Base-by-base conservation (phyloP, 2,888 invertebrate genomes). In the Coecobrya sp. region DNA sequence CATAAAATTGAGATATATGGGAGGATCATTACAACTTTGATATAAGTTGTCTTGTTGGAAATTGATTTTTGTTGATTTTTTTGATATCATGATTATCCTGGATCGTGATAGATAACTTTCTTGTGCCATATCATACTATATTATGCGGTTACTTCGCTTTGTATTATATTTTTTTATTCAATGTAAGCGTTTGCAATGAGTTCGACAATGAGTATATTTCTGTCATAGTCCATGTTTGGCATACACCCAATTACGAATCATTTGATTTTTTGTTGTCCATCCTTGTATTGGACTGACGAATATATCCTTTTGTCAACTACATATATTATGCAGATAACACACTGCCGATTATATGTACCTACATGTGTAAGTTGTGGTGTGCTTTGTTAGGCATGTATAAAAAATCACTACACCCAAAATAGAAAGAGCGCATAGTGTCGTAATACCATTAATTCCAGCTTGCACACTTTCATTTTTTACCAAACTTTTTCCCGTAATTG, bases 401-500 rank as follows among this genome's bases (percentile, higher is more conserved):
- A 52, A 16, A 52, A 16, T 52, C 11, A 10, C 4, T 52, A 52
- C 52, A 59, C 49, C 49, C 4, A 49, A 49, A 27, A 65, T 13
- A 27, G n/a, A 79, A 65, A 65, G n/a, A 27, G 16, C 25, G 65
- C 0, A 73, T 68, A 16, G 19, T 68, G 3, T n/a, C 73, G 3
- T 19, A 73, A 73, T 25, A 42, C n/a, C 42, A 73, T 45, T 79
- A 79, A 79, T 79, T 52, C 27, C 19, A 27, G 16, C 76, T 25
- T 16, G 27, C 52, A 52, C 79, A 79, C 52, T 79, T 42, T 10
- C 79, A 25, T 49, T 55, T 45, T 79, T 52, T 49, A 79, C 52
- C 68, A 82, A 89, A 89, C 84, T 89, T 89, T n/a, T 89, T 84
- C 70, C 70, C 89, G 70, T 89, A 89, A 89, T 89, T 89, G 84